Evolutionary conservation across 2,113 vertebrate species (phyloP).

Genomic region (Perca schrenkii): DNA sequence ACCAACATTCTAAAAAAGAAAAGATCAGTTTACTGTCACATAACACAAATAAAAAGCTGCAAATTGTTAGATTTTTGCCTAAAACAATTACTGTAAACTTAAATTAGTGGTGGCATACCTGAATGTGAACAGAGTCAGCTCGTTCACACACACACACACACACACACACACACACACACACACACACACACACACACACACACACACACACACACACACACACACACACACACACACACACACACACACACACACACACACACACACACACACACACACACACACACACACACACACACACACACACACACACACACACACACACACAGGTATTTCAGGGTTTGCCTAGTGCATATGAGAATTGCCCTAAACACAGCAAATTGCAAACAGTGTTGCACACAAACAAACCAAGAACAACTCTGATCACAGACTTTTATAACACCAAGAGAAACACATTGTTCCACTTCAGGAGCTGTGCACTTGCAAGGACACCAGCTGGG

Average conservation of each 20-base stretch:
- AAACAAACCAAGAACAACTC: neutral
- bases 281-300: too few relatives aligned
- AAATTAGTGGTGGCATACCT: neutral
- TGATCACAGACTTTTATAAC: neutral
- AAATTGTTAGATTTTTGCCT: neutral
- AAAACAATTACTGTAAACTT: neutral
- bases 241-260: neutral
- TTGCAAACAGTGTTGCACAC: constrained; percentile 10
- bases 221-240: too few relatives aligned
- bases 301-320: too few relatives aligned
- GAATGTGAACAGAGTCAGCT: neutral
- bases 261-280: neutral
- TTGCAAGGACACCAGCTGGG: constrained; percentile 20
- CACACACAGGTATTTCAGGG: neutral
- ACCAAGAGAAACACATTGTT: constrained; percentile 18
- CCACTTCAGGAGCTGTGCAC: constrained; percentile 22
- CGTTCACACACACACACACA: neutral
- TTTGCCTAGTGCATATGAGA: neutral
- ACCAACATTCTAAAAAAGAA: neutral
- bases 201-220: too few relatives aligned
- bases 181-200: too few relatives aligned
- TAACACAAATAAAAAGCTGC: neutral
- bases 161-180: neutral
- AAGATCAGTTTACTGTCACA: neutral
- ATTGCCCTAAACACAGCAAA: constrained; percentile 2